phyloP scores from a whole-genome alignment of 2,888 invertebrate species.

The Cryptus armator region DNA sequence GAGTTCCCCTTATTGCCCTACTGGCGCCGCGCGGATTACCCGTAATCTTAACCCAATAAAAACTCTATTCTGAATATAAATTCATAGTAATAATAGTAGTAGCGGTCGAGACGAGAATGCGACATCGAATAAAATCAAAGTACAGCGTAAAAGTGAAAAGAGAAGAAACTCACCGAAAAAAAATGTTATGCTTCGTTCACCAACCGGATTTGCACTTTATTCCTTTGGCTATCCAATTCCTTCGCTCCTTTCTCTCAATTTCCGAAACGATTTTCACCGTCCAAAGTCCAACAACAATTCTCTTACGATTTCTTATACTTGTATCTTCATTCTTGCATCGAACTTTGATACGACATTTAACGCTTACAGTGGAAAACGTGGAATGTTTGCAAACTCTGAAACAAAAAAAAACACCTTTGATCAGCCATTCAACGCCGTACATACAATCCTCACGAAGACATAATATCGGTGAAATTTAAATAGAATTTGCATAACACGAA shows the following conservation, averaged over 20 bases:
- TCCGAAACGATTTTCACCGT: constrained; percentile 11
- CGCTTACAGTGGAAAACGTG: constrained; percentile 24
- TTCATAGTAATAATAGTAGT: neutral
- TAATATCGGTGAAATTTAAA: constrained; percentile 45
- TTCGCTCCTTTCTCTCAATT: neutral
- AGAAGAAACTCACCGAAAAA: constrained; percentile 10
- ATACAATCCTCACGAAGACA: constrained; percentile 1
- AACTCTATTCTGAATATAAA: constrained; percentile 50
- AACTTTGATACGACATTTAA: constrained; percentile 4
- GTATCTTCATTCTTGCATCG: neutral
- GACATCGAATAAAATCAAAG: neutral
- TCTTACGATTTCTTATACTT: neutral
- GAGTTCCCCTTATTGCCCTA: constrained; percentile 50
- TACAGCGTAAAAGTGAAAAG: neutral
- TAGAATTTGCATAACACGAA: constrained; percentile 45
- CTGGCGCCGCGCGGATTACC: neutral
- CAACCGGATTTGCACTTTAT: constrained; percentile 8
- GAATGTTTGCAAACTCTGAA: constrained; percentile 19
- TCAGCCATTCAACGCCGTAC: neutral
- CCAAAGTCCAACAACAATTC: neutral
- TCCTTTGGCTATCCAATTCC: constrained; percentile 7
- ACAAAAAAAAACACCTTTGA: neutral
- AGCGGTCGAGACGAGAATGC: neutral
- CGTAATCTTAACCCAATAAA: constrained; percentile 42
- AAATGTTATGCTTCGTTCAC: constrained; percentile 9